Base-by-base conservation (phyloP, 2,888 invertebrate species). In the Frankliniella fusca region DNA sequence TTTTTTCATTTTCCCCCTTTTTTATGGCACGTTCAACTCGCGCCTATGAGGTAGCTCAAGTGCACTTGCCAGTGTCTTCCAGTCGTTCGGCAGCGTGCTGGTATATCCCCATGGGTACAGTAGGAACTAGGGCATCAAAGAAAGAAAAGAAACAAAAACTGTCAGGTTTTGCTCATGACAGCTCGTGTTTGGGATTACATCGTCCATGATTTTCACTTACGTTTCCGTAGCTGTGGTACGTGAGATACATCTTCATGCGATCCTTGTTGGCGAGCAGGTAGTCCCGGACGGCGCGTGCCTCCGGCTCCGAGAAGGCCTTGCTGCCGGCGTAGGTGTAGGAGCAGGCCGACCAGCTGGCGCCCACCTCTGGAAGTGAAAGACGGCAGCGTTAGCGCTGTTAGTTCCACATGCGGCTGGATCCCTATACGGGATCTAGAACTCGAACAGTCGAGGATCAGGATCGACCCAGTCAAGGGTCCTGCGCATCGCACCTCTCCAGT, bases 241-340 rank as follows among this genome's bases (percentile, higher is more conserved):
- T 93, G 82, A 95, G 86, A 86, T 93, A 95, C 0, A 87, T 84
- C 83, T 86, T 86, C 80, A 89, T 85, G 80, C 86, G 85, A 65
- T 85, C 84, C 23, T 85, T 84, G 20, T 87, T 85, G 20, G 85
- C 82, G 49, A 86, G 81, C 50, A 90, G 86, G 84, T 91, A 92
- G 81, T 90, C 88, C 80, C 89, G 88, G 48, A 93, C 89, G 48
- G 95, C 94, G 84, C 89, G 88, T 0, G 95, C 94, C 89, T 97
- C 97, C 0, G 94, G 94, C 88, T 97, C 97, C 0, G 97, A 97
- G 87, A 96, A 96, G 0, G 95, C 91, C 81, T 90, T 90, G 0
- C 91, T 89, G 20, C 97, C 97, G 79, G 94, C 92, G 86, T 92
- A 97, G 48, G 93, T 95, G 85, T 96, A 94, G 28, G 92, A 91